Percentiles rank a stretch among this genome's conserved stretches.
These are phyloP conservation scores for Leucosticte australis DNA, from an alignment of 2,113 vertebrate genomes.

Conservation along the genomic window DNA sequence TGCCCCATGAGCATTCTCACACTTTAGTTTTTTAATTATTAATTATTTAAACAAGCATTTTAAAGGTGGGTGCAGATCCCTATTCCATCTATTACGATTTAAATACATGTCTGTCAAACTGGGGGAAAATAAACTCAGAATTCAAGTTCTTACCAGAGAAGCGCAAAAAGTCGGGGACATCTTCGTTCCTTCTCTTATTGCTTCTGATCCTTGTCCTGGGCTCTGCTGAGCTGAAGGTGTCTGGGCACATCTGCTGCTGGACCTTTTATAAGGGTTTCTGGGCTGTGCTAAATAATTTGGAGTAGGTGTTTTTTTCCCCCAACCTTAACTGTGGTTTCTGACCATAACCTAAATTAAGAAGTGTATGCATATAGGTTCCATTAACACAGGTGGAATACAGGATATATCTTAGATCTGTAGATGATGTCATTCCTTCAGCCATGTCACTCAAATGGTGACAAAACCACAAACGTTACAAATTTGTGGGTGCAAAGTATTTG, in stretches of 20 bases:
- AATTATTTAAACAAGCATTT: neutral
- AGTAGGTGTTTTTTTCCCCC: slow-evolving; percentile 25
- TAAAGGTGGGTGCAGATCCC: neutral
- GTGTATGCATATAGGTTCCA: neutral
- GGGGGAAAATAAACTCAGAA: neutral
- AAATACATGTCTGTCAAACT: fast-evolving
- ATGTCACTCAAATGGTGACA: neutral
- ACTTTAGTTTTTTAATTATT: neutral
- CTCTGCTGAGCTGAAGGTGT: neutral
- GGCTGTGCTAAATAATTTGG: neutral
- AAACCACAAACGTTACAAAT: neutral
- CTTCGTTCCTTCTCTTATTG: neutral
- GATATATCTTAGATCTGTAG: neutral
- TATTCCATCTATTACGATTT: neutral
- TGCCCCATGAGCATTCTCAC: neutral
- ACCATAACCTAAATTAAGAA: neutral
- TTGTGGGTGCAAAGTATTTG: neutral
- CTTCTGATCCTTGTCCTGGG: neutral
- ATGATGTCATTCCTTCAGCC: neutral
- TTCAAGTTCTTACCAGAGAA: slow-evolving; percentile 23
- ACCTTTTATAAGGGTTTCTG: slow-evolving; percentile 45
- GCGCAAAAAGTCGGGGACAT: neutral
- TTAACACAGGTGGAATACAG: neutral
- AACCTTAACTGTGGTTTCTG: slow-evolving; percentile 8
- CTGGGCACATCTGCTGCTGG: neutral